These are phyloP conservation scores for Spinus pinus DNA, from an alignment of 2,797 vertebrate species.

Conservation along the genomic window DNA sequence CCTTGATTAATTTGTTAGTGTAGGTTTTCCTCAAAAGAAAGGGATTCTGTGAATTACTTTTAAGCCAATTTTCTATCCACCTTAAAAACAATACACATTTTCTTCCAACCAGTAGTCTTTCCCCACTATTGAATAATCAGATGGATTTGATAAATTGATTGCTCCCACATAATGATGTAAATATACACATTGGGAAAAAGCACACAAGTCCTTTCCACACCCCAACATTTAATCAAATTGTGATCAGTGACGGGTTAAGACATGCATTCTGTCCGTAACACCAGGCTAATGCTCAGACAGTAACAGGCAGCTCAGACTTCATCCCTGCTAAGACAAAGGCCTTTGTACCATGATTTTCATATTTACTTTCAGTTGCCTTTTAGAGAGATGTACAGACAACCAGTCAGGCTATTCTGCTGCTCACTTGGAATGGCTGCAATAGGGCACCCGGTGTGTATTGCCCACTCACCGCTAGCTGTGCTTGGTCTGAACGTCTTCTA, in stretches of 20 bases:
- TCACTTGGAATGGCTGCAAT: background rate
- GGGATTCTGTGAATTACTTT: background rate
- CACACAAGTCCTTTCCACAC: background rate
- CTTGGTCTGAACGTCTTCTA: slow-evolving; percentile 22
- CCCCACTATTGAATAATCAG: background rate
- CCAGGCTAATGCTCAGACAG: background rate
- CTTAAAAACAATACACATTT: background rate
- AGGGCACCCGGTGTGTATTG: background rate
- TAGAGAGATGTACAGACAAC: background rate
- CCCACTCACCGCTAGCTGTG: slow-evolving; percentile 47
- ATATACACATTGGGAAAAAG: background rate
- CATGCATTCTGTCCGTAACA: background rate
- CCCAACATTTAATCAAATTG: background rate
- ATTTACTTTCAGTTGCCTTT: background rate
- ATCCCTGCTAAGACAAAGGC: background rate
- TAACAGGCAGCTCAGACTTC: background rate
- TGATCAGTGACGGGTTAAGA: background rate
- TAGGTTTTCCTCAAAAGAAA: background rate
- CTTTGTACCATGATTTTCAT: background rate
- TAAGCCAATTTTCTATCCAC: background rate
- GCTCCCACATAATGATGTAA: slow-evolving; percentile 8
- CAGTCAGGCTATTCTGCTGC: background rate
- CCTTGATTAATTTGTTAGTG: background rate
- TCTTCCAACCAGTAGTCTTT: background rate
- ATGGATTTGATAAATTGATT: slow-evolving; percentile 29